Evolutionary conservation across 2,888 invertebrate genomes (phyloP), one percentile per base, ranked within the genome.

Genomic region (Galerucella calmariensis): DNA sequence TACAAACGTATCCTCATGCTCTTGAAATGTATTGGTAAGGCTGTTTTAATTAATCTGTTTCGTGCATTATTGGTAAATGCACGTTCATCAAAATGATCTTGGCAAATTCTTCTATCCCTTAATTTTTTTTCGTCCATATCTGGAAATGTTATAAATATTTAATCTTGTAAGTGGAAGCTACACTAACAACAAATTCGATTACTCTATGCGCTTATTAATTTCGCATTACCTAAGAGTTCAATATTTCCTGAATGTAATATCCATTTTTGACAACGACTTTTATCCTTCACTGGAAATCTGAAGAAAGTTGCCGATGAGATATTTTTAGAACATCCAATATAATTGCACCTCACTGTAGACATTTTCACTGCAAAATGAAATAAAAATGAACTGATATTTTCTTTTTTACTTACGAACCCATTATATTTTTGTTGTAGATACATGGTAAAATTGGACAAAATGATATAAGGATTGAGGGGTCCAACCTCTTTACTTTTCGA

Each of bases 1-100:
- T n/a, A n/a, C n/a, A n/a, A n/a, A n/a, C n/a, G n/a, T n/a, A n/a
- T n/a, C n/a, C n/a, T n/a, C n/a, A n/a, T n/a, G 51, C 14, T 51
- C 51, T 51, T 51, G 51, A 51, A 51, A 51, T 51, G 51, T 51
- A 51, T 51, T 51, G 51, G 51, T 51, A 51, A 51, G 51, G 51
- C 51, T 51, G 51, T 51, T 51, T 51, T 51, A 51, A 51, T 51
- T 51, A 51, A 14, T 51, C 51, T 51, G 51, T 51, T 51, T 51
- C 14, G 51, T 14, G 51, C 51, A 51, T 12, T 14, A 51, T 51
- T 51, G 10, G 51, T 51, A 51, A 51, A 51, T 51, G 51, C 51
- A 14, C 51, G 51, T 51, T 48, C 48, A 48, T 48, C 48, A 48
- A 48, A 48, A 48, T 48, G 48, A 48, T 48, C 51, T 51, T 14